Base-by-base conservation (phyloP, 2,113 vertebrate species). In the Gyps fulvus region DNA sequence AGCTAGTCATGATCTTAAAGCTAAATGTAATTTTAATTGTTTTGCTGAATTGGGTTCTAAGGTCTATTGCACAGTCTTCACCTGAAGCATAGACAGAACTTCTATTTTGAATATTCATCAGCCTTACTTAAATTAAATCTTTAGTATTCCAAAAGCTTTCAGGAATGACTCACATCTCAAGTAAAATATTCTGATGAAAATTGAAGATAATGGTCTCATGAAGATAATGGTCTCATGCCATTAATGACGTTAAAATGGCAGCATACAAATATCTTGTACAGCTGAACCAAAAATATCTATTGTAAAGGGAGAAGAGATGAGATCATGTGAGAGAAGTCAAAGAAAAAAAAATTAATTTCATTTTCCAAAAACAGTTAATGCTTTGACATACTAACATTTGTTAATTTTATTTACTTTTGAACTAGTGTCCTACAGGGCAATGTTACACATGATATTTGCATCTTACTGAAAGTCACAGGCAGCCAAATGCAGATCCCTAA, bases 1-100 rank as follows among this genome's bases (percentile, higher is more conserved):
- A 92, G 42, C 32, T 38, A 83, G n/a, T 69, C 7, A 69, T 26
- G 22, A 83, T 25, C n/a, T 91, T 80, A 86, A 95, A 83, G 17
- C 25, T 83, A 83, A 93, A 84, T 67, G n/a, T 42, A 81, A 81
- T 74, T 95, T 86, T 90, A 90, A 90, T 83, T 91, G 72, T 95
- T 92, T 92, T 74, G 40, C 31, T 81, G 80, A 95, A 78, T 40
- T 79, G 20, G 16, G 8, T 85, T 85, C 54, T 77, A 62, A 82
- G 61, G 73, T 71, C 80, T 89, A 45, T 78, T 89, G 77, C 43
- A 65, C 42, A 89, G 38, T 59, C 52, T 89, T 94, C 43, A 93
- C 59, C 65, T 87, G 38, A 87, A 97, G 55, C 59, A 58, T 2
- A 74, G 63, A 61, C 32, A 87, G 57, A 93, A 67, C 14, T 79